phyloP scores from a whole-genome alignment of 1,140 invertebrate species.

The Caenorhabditis tropicalis region DNA sequence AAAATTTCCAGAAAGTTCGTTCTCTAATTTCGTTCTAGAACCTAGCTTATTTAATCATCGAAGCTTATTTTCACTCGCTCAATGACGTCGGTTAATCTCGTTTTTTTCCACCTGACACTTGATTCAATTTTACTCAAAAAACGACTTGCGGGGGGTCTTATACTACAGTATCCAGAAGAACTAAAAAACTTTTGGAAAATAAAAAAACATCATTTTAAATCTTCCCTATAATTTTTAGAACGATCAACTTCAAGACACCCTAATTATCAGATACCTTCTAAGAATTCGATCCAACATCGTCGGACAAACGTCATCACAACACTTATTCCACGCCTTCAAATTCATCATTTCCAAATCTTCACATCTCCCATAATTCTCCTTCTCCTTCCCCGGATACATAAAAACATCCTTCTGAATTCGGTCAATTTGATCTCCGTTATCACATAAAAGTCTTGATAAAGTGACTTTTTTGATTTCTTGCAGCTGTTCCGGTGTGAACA shows the following conservation, averaged over 20 bases:
- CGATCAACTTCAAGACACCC: background rate
- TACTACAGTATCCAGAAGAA: too few species aligned
- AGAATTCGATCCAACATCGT: slow-evolving; percentile 31
- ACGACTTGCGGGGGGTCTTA: too few species aligned
- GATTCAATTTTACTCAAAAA: too few species aligned
- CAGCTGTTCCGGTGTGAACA: slow-evolving; percentile 81
- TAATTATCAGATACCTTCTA: background rate
- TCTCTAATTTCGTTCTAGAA: too few species aligned
- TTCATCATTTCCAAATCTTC: slow-evolving; percentile 50
- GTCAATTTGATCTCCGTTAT: slow-evolving; percentile 79
- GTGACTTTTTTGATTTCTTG: slow-evolving; percentile 79
- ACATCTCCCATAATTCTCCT: slow-evolving; percentile 60
- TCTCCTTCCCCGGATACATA: slow-evolving; percentile 62
- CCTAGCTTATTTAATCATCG: too few species aligned
- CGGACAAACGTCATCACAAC: slow-evolving; percentile 60
- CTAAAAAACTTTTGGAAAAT: too few species aligned
- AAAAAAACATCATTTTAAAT: too few species aligned
- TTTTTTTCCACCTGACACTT: background rate
- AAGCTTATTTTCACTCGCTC: too few species aligned
- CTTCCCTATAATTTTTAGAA: background rate
- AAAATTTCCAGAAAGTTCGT: too few species aligned
- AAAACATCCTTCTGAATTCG: slow-evolving; percentile 74
- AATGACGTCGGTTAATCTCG: too few species aligned
- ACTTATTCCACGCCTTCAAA: slow-evolving; percentile 67
- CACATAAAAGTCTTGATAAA: slow-evolving; percentile 80